Base-by-base conservation (phyloP, 2,888 invertebrate species). In the Cenopis cana region DNA sequence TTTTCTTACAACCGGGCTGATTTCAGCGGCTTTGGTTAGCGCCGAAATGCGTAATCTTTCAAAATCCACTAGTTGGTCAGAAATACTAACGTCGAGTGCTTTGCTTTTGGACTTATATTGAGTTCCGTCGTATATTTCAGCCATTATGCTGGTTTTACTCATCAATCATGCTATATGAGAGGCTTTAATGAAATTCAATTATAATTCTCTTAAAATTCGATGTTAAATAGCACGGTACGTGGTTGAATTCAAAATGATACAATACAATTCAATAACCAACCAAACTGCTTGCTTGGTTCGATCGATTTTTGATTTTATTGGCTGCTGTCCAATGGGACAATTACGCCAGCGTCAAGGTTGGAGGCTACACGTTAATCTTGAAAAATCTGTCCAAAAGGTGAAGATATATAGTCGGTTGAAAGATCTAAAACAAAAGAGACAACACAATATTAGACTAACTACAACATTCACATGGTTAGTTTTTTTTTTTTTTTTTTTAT, bases 31-130 rank as follows among this genome's bases (percentile, higher is more conserved):
- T 82, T 95, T 95, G 49, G 90, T 92, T 29, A 96, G 82, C 6
- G 95, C 95, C 3, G 95, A 94, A 72, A 95, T 87, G 77, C 95
- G 94, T 59, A 95, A 82, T 77, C 90, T 90, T 68, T 92, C 93
- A 79, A 95, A 89, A 76, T 87, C 89, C 3, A 85, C 82, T 24
- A 91, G 79, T 60, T 86, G 81, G 61, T 88, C 88, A 66, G 85
- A 85, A 65, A 90, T 78, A 76, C 85, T 88, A 14, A 85, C 75
- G 70, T 89, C 86, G 12, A 81, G 80, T 75, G 81, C 84, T 73
- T 79, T 85, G 33, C 77, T 79, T 72, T 74, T 55, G 24, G 49
- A 50, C n/a, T 50, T 71, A 20, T 65, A 70, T 10, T 52, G 59
- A 9, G 18, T 36, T 14, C 14, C 17, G 29, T 65, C 46, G 18